Evolutionary conservation across 2,113 vertebrate species (phyloP).

Genomic region (Phyllopteryx taeniolatus): DNA sequence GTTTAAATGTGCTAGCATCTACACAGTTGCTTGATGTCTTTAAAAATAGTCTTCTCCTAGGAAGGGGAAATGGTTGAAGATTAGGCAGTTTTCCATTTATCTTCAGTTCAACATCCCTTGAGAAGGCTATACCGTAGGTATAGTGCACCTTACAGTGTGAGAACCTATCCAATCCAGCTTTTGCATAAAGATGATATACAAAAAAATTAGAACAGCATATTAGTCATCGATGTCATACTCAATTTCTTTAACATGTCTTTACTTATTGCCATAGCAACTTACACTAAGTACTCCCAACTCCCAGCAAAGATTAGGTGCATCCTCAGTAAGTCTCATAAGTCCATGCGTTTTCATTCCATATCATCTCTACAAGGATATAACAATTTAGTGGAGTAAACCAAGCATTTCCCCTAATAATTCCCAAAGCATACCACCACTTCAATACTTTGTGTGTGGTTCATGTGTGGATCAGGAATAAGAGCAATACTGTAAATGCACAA

Average conservation of each 20-base stretch:
- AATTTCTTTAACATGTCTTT: conserved; percentile 30
- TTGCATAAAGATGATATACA: conserved; percentile 40
- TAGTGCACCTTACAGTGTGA: not conserved
- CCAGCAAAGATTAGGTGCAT: conserved; percentile 33
- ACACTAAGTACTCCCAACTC: conserved; percentile 35
- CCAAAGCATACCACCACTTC: not conserved
- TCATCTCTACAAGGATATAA: conserved; percentile 12
- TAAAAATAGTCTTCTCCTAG: not conserved
- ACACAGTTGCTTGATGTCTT: not conserved
- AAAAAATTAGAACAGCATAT: conserved; percentile 35
- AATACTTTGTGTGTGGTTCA: not conserved
- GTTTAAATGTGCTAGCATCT: not conserved
- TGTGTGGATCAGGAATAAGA: not conserved
- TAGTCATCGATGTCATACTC: conserved; percentile 36
- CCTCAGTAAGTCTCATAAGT: conserved; percentile 18
- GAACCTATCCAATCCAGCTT: conserved; percentile 29
- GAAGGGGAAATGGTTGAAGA: not conserved
- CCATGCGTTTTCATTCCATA: conserved; percentile 22
- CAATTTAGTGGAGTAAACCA: conserved; percentile 13
- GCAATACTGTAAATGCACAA: not conserved
- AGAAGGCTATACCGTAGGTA: conserved; percentile 15
- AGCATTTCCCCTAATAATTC: conserved; percentile 11
- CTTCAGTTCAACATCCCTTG: conserved; percentile 14
- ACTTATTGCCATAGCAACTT: conserved; percentile 51
- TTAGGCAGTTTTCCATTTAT: not conserved